A percentile compares a stretch with the other conserved stretches of the same genome.
These are phyloP conservation scores for Cynoglossus semilaevis DNA, from an alignment of 2,113 vertebrate species.

Conservation along the genomic window DNA sequence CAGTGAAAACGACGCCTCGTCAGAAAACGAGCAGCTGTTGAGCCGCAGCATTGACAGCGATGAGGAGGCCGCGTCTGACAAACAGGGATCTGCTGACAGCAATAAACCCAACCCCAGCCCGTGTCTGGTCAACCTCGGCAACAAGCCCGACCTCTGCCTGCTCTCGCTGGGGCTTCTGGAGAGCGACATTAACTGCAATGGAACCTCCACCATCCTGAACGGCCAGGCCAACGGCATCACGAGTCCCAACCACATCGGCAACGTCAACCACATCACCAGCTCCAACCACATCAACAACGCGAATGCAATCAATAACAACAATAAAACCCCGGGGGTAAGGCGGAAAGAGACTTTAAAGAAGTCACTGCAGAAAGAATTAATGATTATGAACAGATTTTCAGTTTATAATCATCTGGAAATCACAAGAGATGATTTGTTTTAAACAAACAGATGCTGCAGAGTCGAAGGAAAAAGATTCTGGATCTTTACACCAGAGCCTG, in stretches of 20 bases:
- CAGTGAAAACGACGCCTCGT: constrained; percentile 97
- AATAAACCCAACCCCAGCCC: constrained; percentile 39
- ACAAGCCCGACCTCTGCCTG: constrained; percentile 85
- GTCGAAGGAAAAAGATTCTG: constrained; percentile 95
- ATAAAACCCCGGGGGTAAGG: constrained; percentile 89
- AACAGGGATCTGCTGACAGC: constrained; percentile 79
- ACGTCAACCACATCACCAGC: constrained; percentile 55
- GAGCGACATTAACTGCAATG: constrained; percentile 77
- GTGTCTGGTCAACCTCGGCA: constrained; percentile 62
- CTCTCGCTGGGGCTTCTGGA: constrained; percentile 90
- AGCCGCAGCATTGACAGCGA: constrained; percentile 96
- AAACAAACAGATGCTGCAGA: constrained; percentile 85
- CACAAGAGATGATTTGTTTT: not conserved
- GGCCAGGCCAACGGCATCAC: constrained; percentile 61
- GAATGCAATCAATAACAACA: constrained; percentile 75
- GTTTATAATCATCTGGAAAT: constrained; percentile 34
- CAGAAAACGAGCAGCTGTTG: constrained; percentile 94
- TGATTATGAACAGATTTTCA: constrained; percentile 39
- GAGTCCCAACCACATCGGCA: constrained; percentile 48
- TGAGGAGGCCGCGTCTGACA: constrained; percentile 89
- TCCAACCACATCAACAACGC: constrained; percentile 59
- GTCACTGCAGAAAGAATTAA: not conserved
- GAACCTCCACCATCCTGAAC: constrained; percentile 48
- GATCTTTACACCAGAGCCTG: constrained; percentile 91
- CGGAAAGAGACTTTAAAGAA: constrained; percentile 4